These are phyloP conservation scores for Hiodon alosoides DNA, from an alignment of 2,113 vertebrate species.

Conservation along the genomic window DNA sequence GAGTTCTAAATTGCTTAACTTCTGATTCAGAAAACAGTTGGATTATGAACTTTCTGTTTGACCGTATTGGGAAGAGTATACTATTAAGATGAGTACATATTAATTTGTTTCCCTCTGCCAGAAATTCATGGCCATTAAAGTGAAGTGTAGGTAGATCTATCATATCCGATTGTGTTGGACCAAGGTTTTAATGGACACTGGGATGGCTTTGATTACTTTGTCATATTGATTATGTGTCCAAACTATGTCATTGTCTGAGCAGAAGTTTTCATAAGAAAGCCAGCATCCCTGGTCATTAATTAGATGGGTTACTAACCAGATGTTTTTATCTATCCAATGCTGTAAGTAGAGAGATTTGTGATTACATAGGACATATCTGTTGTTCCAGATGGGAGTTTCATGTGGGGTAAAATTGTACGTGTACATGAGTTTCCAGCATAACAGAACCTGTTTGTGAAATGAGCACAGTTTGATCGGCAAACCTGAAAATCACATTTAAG, in stretches of 20 bases:
- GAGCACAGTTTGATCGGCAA: background rate
- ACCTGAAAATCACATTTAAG: slow-evolving; percentile 10
- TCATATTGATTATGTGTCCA: background rate
- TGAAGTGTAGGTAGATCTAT: background rate
- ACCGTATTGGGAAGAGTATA: background rate
- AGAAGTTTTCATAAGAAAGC: slow-evolving; percentile 2
- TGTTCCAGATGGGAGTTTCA: slow-evolving; percentile 1
- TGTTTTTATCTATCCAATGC: background rate
- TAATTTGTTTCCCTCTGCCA: background rate
- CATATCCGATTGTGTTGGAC: background rate
- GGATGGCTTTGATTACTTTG: background rate
- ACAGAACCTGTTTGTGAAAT: background rate
- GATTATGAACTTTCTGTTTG: background rate
- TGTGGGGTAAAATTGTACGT: background rate
- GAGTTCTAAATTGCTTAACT: background rate
- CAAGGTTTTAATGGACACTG: background rate
- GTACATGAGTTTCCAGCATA: slow-evolving; percentile 8
- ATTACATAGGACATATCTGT: background rate
- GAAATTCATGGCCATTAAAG: background rate
- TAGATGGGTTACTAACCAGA: background rate
- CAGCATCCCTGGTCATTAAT: background rate
- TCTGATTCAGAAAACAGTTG: background rate
- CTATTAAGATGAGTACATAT: background rate
- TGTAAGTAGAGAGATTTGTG: background rate
- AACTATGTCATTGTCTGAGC: background rate